Evolutionary conservation across 2,113 vertebrate genomes (phyloP), one percentile per base, ranked within the genome.

Genomic region (Rissa tridactyla): DNA sequence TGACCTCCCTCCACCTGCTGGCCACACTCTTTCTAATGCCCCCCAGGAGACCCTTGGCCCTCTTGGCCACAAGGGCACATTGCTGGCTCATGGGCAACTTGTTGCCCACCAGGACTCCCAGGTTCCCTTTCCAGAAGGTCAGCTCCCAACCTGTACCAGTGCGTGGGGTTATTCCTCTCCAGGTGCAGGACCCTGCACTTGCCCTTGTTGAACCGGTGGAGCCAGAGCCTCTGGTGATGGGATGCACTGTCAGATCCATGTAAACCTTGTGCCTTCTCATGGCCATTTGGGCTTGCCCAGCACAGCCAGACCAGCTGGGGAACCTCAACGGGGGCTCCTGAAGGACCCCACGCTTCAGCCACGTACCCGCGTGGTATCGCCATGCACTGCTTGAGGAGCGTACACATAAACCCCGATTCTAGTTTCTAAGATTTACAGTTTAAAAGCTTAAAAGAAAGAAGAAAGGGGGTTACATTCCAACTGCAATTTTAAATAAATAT

Each of bases 291-390:
- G 4, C 36, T 2, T 30, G 68, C 6, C 36, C 55, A 26, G 44
- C 29, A 11, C 29, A 14, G 40, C 3, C 1, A 85, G 54, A 22
- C 15, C 61, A n/a, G 49, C 51, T 12, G 0, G 0, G 17, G 10
- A 13, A 30, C 42, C 27, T 20, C 30, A 26, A 1, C 7, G 6
- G 2, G 7, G 8, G 36, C n/a, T 36, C 46, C 40, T 19, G 32
- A 58, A 49, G 70, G 46, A 61, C 21, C 13, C 42, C 26, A 17
- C 0, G 8, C 34, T 8, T 44, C 40, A 29, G 40, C 58, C 27
- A 13, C 1, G 4, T 23, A 47, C 46, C 21, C 26, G 4, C 3
- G 6, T 6, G 34, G 10, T 10, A 21, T 13, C 23, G 26, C 32
- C 8, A 2, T 2, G 8, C 5, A 10, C 58, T 34, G 32, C 62